Conservation (phyloP, 2,113 vertebrate genomes). For the Capreolus pygargus region DNA sequence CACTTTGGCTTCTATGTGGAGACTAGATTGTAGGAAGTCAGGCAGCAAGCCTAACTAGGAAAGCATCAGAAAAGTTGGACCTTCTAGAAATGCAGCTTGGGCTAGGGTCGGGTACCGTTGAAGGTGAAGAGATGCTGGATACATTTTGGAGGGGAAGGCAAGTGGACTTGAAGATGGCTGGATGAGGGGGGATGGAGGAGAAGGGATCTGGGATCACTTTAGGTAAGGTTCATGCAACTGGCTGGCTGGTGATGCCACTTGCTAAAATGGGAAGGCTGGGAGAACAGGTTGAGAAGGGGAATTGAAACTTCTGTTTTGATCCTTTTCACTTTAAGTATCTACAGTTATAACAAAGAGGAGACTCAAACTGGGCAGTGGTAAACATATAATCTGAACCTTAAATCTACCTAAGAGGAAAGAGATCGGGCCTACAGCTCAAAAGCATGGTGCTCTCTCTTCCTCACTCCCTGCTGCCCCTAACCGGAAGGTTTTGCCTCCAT, state of each 20-base stretch:
- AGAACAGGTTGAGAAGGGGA: not conserved
- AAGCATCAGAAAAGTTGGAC: not conserved
- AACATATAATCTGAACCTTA: not conserved
- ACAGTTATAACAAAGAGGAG: not conserved
- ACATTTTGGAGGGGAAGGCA: not conserved
- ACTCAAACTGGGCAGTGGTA: not conserved
- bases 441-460: not conserved
- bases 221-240: not conserved
- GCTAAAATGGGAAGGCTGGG: not conserved
- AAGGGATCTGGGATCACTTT: not conserved
- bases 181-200: accelerated
- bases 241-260: not conserved
- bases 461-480: not conserved
- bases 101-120: not conserved
- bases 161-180: not conserved
- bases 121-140: not conserved
- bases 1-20: not conserved
- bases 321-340: not conserved
- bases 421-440: not conserved
- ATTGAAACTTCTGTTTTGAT: not conserved
- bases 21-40: not conserved
- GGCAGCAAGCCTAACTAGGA: not conserved
- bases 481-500: not conserved
- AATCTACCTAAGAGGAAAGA: not conserved
- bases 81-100: not conserved